A percentile compares a stretch with the other conserved stretches of the same genome.
Evolutionary conservation across 2,888 invertebrate genomes (phyloP).

Genomic region (Sympetrum striolatum): DNA sequence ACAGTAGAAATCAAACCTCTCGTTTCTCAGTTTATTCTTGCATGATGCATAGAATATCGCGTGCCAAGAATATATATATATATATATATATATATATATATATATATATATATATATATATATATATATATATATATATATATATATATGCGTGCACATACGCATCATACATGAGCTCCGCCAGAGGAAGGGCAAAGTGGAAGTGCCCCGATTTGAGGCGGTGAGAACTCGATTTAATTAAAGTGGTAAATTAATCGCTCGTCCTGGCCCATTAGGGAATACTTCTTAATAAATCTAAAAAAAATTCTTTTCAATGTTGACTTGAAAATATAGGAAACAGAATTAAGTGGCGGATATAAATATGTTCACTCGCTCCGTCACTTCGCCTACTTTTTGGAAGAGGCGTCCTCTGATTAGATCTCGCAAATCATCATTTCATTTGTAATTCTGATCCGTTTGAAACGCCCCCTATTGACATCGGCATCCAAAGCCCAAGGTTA

Average conservation of each 20-base stretch:
- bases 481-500: too few species aligned
- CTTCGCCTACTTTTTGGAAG: too few species aligned
- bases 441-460: too few species aligned
- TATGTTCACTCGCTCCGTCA: not conserved
- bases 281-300: not conserved
- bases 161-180: not conserved
- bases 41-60: not conserved
- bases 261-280: not conserved
- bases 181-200: not conserved
- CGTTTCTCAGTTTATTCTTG: not conserved
- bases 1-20: not conserved
- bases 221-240: too few species aligned
- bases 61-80: not conserved
- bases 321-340: too few species aligned
- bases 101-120: not conserved
- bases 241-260: too few species aligned
- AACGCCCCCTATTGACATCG: too few species aligned
- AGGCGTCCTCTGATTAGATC: too few species aligned
- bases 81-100: not conserved
- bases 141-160: not conserved
- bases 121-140: not conserved
- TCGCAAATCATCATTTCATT: too few species aligned
- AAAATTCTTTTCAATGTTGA: not conserved
- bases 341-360: not conserved
- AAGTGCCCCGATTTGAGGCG: not conserved